Conservation (phyloP, 2,113 vertebrate genomes). For the Hippolais icterina region DNA sequence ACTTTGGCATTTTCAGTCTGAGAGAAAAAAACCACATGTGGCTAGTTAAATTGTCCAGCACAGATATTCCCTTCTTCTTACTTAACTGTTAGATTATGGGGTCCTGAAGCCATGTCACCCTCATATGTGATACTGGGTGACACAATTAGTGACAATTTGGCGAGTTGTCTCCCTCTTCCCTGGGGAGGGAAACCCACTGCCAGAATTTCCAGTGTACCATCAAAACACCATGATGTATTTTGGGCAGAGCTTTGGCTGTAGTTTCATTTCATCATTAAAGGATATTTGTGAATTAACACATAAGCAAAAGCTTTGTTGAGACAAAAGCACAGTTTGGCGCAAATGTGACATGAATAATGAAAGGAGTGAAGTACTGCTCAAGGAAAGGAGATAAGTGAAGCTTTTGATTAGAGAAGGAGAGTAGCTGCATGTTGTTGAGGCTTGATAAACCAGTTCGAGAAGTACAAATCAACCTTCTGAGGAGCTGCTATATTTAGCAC, state of each 20-base stretch:
- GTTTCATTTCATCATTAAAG: slow-evolving; percentile 4
- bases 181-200: neutral
- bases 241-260: neutral
- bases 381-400: slow-evolving; percentile 49
- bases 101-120: neutral
- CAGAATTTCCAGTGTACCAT: neutral
- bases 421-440: neutral
- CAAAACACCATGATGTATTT: neutral
- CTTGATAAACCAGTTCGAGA: slow-evolving; percentile 45
- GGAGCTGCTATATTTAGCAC: slow-evolving; percentile 19
- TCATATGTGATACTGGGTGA: neutral
- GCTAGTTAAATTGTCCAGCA: slow-evolving; percentile 19
- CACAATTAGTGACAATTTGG: neutral
- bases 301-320: neutral
- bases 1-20: slow-evolving; percentile 37
- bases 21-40: neutral
- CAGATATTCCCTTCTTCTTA: neutral
- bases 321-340: neutral
- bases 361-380: slow-evolving; percentile 5
- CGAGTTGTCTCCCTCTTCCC: neutral
- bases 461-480: neutral
- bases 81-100: neutral
- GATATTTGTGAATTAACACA: neutral
- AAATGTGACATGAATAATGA: neutral
- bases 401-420: slow-evolving; percentile 21